Conservation (phyloP, 2,797 vertebrate genomes). For the Vireo griseus region DNA sequence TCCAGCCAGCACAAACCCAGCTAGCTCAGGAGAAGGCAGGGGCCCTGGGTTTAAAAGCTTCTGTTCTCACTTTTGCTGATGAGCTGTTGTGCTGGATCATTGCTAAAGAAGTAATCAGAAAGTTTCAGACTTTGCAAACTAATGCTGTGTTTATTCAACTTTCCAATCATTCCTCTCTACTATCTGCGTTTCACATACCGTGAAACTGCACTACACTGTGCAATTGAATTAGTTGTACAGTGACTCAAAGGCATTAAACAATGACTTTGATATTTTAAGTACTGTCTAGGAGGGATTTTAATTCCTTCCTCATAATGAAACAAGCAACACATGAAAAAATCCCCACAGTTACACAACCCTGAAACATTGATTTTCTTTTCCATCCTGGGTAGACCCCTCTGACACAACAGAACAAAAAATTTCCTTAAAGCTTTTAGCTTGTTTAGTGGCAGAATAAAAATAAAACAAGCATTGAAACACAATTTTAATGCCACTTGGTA, state of each 20-base stretch:
- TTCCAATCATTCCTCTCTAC: constrained; percentile 76
- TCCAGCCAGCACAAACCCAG: background rate
- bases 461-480: constrained; percentile 75
- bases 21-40: background rate
- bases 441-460: constrained; percentile 75
- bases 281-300: constrained; percentile 82
- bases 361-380: constrained; percentile 73
- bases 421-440: constrained; percentile 67
- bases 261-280: constrained; percentile 85
- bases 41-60: background rate
- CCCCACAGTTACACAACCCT: constrained; percentile 66
- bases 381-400: constrained; percentile 67
- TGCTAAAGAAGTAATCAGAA: constrained; percentile 71
- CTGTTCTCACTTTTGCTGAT: background rate
- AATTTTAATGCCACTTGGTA: constrained; percentile 69
- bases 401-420: constrained; percentile 60
- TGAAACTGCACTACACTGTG: constrained; percentile 74
- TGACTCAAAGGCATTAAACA: constrained; percentile 83
- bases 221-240: constrained; percentile 81
- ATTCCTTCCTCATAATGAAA: constrained; percentile 81
- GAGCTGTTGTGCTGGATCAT: constrained; percentile 28
- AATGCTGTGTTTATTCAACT: constrained; percentile 79
- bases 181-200: constrained; percentile 78
- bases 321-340: constrained; percentile 52
- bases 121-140: constrained; percentile 76